Conservation (phyloP, 2,113 vertebrate species). For the Zosterops japonicus region DNA sequence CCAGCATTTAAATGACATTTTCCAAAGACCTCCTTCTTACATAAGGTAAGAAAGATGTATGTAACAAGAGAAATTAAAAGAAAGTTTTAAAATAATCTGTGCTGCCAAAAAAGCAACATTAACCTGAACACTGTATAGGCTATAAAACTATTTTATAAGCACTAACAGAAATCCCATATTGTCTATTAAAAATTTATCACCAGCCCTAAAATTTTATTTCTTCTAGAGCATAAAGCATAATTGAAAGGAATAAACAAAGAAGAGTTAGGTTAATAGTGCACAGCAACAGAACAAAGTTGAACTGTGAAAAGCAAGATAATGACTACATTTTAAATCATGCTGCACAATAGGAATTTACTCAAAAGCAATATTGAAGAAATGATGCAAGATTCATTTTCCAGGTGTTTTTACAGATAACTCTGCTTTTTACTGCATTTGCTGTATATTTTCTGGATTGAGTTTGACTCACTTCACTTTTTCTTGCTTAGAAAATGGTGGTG, state of each 20-base stretch:
- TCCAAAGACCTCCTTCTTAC: not conserved
- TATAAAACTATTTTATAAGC: not conserved
- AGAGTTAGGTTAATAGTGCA: not conserved
- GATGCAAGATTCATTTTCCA: not conserved
- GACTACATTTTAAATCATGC: not conserved
- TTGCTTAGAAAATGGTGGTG: not conserved
- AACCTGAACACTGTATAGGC: not conserved
- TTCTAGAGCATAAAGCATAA: constrained; percentile 9
- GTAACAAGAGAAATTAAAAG: not conserved
- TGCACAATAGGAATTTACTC: not conserved
- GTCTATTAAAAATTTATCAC: constrained; percentile 1
- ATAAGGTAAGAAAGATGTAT: not conserved
- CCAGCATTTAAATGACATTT: not conserved
- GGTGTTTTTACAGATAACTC: constrained; percentile 28
- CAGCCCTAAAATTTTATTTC: not conserved
- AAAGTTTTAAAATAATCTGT: not conserved
- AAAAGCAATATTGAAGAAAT: not conserved
- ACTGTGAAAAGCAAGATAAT: not conserved
- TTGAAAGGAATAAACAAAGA: constrained; percentile 39
- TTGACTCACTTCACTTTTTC: not conserved
- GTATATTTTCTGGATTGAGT: not conserved
- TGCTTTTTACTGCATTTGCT: not conserved
- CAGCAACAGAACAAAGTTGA: not conserved
- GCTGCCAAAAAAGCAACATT: not conserved
- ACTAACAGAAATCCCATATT: not conserved